phyloP scores from a whole-genome alignment of 1,140 invertebrate species.

The Drosophila cardini region DNA sequence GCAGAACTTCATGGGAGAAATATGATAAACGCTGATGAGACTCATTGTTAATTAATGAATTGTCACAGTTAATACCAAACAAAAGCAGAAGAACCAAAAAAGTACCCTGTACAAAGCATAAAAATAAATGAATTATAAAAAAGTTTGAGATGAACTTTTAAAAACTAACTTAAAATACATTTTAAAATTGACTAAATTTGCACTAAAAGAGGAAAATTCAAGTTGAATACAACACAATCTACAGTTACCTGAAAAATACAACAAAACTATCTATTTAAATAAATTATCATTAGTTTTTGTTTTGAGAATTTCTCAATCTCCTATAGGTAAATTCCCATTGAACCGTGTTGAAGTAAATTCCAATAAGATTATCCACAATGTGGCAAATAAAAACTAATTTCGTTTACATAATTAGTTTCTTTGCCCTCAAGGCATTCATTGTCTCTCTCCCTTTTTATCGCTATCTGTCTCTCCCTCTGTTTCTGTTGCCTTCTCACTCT shows the following conservation, averaged over 20 bases:
- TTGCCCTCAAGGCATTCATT: neutral
- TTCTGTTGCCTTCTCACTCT: neutral
- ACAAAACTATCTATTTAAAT: too few relatives aligned
- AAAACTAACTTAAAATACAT: too few relatives aligned
- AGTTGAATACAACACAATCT: too few relatives aligned
- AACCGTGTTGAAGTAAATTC: neutral
- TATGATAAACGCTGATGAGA: slow-evolving; percentile 14
- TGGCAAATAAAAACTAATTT: slow-evolving; percentile 11
- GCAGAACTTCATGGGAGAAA: slow-evolving; percentile 7
- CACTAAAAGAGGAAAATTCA: too few relatives aligned
- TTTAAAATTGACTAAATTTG: too few relatives aligned
- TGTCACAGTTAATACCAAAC: neutral
- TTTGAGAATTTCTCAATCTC: too few relatives aligned
- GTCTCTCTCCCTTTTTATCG: neutral
- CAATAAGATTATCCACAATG: slow-evolving; percentile 5
- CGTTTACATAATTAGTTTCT: slow-evolving; percentile 19
- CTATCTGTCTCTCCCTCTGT: neutral
- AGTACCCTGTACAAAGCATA: too few relatives aligned
- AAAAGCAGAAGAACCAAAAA: neutral
- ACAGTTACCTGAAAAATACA: too few relatives aligned
- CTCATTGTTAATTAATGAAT: slow-evolving; percentile 10
- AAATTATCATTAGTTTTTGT: too few relatives aligned
- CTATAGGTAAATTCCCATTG: too few relatives aligned
- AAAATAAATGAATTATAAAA: too few relatives aligned
- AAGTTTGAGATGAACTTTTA: too few relatives aligned